Evolutionary conservation across 2,888 invertebrate species (phyloP), one percentile per base, ranked within the genome.

Genomic region (Allacma fusca): DNA sequence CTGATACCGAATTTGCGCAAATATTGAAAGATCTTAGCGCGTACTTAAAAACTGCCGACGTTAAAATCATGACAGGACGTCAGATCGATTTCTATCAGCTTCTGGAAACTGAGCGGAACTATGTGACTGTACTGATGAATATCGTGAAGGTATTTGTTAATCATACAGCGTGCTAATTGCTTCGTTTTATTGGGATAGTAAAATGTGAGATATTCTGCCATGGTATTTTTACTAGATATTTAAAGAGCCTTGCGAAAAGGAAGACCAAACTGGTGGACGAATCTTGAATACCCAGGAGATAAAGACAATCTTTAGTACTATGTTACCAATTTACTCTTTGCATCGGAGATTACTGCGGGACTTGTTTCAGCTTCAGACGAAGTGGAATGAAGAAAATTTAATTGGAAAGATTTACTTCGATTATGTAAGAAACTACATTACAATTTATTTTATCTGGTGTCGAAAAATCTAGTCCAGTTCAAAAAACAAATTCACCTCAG

Each of bases 71-170:
- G 86, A 92, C 93, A 64, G 91, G 92, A 1, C 89, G 95, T 73
- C 93, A 94, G 85, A 92, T 93, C 87, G 94, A 94, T 71, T 94
- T 94, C 86, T 91, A 94, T 88, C 98, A 99, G 88, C 90, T 99
- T 85, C 91, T 95, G 81, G 95, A 97, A 87, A 99, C 99, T 0
- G 99, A 99, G 88, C 94, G 93, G 79, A 99, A 99, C 90, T 99
- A 98, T 87, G 97, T 98, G 79, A 93, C 93, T 80, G 97, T 98
- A 86, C 90, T 99, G 84, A 92, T 94, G 85, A 96, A 96, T 57
- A 95, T 99, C 85, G 91, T 97, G 86, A 94, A 92, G 87, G 97
- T 95, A 88, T 28, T 34, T 23, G 13, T 40, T 57, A 34, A 68
- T 44, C 29, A 23, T 64, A 23, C 9, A 26, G 24, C 26, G 28